phyloP scores from a whole-genome alignment of 2,888 invertebrate species.

The Mactromeris polynyma region DNA sequence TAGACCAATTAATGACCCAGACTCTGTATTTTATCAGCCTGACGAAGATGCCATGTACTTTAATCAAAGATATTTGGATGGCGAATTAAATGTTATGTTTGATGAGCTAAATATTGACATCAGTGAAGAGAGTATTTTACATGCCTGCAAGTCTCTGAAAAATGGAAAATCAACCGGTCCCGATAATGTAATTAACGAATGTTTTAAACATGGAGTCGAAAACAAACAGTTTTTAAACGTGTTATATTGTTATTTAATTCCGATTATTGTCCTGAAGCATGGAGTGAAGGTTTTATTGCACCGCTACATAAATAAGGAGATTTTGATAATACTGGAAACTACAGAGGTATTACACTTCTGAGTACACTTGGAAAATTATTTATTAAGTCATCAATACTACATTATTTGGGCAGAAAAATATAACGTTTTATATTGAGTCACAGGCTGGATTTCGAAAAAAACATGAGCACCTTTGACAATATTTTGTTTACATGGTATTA shows the following conservation, averaged over 20 bases:
- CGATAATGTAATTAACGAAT: too few species aligned
- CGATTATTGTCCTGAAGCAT: slow-evolving; percentile 14
- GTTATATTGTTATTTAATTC: slow-evolving; percentile 18
- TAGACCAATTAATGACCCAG: too few species aligned
- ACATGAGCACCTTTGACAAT: slow-evolving; percentile 18
- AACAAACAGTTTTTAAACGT: too few species aligned
- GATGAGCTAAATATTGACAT: too few species aligned
- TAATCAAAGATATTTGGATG: too few species aligned
- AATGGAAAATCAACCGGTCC: too few species aligned
- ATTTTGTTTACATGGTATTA: slow-evolving; percentile 23
- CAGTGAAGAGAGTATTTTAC: too few species aligned
- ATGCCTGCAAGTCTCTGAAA: too few species aligned
- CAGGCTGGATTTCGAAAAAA: slow-evolving; percentile 4
- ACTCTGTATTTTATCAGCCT: too few species aligned
- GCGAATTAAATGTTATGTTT: too few species aligned
- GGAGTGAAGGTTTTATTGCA: slow-evolving; percentile 40
- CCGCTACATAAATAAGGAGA: slow-evolving; percentile 48
- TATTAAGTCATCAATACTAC: background rate
- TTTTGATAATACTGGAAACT: slow-evolving; percentile 22
- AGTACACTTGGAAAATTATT: background rate
- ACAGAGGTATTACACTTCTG: slow-evolving; percentile 33
- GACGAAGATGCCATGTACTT: too few species aligned
- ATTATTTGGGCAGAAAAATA: background rate
- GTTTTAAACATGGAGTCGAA: too few species aligned
- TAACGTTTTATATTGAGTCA: background rate